These are phyloP conservation scores for Nyctereutes procyonoides DNA, from an alignment of 2,113 vertebrate genomes.

Conservation along the genomic window DNA sequence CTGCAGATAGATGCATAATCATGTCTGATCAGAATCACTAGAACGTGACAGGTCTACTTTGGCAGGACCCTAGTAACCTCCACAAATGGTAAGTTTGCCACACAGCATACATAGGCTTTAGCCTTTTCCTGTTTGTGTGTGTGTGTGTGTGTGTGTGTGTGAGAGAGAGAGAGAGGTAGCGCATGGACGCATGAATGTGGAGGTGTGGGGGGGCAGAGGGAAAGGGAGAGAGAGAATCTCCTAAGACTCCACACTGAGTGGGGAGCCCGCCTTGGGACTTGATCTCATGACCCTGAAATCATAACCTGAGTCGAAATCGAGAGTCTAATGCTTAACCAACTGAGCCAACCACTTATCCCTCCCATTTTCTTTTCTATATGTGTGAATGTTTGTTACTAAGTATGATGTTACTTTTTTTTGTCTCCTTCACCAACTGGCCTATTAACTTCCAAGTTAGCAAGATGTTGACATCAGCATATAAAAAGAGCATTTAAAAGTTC, in stretches of 20 bases:
- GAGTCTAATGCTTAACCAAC: neutral
- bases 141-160: too few species aligned
- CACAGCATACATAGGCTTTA: rapidly evolving
- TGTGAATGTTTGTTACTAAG: neutral
- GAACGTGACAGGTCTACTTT: neutral
- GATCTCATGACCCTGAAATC: neutral
- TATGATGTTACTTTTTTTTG: neutral
- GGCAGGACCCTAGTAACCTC: neutral
- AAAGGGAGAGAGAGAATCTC: neutral
- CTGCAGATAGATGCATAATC: neutral
- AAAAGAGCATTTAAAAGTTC: neutral
- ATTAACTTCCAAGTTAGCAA: neutral
- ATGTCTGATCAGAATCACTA: neutral
- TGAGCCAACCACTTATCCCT: neutral
- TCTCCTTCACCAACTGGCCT: neutral
- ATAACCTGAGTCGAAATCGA: neutral
- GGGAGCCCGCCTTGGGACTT: neutral
- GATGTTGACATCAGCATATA: neutral
- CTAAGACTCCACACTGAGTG: neutral
- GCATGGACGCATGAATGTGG: neutral
- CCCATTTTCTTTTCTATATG: neutral
- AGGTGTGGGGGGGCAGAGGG: neutral
- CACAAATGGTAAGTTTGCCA: neutral
- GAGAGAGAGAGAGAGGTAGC: neutral
- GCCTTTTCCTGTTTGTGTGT: neutral